Percentiles rank a stretch among this genome's conserved stretches.
These are phyloP conservation scores for Rhinichthys klamathensis DNA, from an alignment of 2,113 vertebrate species.

Conservation along the genomic window DNA sequence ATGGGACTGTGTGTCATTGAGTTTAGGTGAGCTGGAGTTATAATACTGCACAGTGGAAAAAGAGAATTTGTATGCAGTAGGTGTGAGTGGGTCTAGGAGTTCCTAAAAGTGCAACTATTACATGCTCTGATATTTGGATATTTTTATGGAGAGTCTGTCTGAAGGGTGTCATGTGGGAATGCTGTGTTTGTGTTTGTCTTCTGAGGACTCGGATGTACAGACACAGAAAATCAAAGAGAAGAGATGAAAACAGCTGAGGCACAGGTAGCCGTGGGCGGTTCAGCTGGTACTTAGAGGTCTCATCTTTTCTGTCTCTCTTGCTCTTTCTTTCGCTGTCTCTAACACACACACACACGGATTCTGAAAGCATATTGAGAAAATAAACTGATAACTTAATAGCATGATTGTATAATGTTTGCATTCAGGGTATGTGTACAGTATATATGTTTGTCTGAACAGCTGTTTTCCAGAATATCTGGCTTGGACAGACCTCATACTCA, in stretches of 20 bases:
- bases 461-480: neutral
- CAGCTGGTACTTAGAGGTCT: slow-evolving; percentile 35
- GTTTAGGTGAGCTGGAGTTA: neutral
- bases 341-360: neutral
- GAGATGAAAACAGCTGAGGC: slow-evolving; percentile 43
- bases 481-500: neutral
- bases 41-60: neutral
- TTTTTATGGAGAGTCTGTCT: slow-evolving; percentile 33
- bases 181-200: slow-evolving; percentile 31
- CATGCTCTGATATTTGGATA: slow-evolving; percentile 25
- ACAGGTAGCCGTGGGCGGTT: slow-evolving; percentile 40
- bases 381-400: neutral
- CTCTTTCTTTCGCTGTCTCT: neutral
- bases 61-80: neutral
- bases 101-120: slow-evolving; percentile 16
- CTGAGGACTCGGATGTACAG: slow-evolving; percentile 41
- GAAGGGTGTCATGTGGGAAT: slow-evolving; percentile 18
- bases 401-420: neutral
- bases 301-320: slow-evolving; percentile 6
- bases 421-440: neutral
- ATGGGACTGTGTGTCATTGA: neutral
- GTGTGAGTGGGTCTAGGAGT: neutral
- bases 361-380: neutral
- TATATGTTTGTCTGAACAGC: neutral
- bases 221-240: slow-evolving; percentile 46